A percentile compares a stretch with the other conserved stretches of the same genome.
Conservation (phyloP, 2,888 invertebrate genomes). For the Anaspis maculata region DNA sequence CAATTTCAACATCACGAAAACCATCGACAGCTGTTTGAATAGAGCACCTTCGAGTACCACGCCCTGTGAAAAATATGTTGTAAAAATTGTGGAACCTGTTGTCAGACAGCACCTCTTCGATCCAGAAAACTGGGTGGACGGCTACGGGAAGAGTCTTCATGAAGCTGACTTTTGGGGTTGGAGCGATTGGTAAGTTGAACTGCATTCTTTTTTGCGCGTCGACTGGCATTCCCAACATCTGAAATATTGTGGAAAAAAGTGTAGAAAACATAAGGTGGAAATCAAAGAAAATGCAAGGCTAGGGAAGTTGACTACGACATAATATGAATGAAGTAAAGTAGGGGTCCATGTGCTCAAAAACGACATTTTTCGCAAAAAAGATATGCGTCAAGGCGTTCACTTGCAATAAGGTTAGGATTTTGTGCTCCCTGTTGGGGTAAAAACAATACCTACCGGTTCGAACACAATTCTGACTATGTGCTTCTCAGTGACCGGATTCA, state of each 20-base stretch:
- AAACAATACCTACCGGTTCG: constrained; percentile 55
- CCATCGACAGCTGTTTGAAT: constrained; percentile 54
- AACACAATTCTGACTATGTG: constrained; percentile 70
- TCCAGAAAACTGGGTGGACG: constrained; percentile 67
- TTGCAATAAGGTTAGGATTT: background rate
- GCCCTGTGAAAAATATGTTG: too few species aligned
- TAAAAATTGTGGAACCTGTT: too few species aligned
- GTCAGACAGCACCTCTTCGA: constrained; percentile 56
- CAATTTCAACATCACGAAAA: constrained; percentile 46
- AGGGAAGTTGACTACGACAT: too few species aligned
- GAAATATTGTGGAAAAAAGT: constrained; percentile 8
- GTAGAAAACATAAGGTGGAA: too few species aligned
- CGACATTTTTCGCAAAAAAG: too few species aligned
- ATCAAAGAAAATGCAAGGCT: too few species aligned
- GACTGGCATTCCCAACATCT: constrained; percentile 66
- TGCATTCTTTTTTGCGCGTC: constrained; percentile 64
- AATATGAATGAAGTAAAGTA: too few species aligned
- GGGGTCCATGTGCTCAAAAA: too few species aligned
- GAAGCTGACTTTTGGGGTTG: constrained; percentile 54
- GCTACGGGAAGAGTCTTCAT: constrained; percentile 57
- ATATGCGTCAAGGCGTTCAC: too few species aligned
- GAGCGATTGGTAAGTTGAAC: constrained; percentile 58
- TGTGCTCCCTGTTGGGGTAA: too few species aligned
- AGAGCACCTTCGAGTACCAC: constrained; percentile 51
- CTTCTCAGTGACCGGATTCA: constrained; percentile 56